Evolutionary conservation across 92 coral and sea anemone species (phyloP).

Genomic region (Diadumene lineata): DNA sequence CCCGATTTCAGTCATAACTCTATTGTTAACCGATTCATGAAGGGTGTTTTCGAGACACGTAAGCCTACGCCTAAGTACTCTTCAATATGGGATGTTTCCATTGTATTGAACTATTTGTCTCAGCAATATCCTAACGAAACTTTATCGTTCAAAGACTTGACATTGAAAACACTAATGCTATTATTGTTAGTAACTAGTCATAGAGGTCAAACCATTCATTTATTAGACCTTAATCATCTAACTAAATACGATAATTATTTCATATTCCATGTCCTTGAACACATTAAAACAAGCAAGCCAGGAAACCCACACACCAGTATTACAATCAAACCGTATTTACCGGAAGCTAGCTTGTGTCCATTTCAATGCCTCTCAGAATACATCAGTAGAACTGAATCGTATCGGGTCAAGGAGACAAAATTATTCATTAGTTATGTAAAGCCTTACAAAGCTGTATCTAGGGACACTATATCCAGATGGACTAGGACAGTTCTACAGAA

Average conservation of each 20-base stretch:
- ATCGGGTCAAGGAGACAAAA: conserved; percentile 22
- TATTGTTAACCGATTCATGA: conserved; percentile 40
- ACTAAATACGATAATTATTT: conserved; percentile 11
- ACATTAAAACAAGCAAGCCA: conserved; percentile 53
- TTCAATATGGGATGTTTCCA: conserved; percentile 48
- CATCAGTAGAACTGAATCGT: conserved; percentile 23
- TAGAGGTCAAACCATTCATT: conserved; percentile 45
- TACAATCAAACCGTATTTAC: conserved; percentile 7
- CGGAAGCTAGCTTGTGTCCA: conserved; percentile 39
- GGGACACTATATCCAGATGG: conserved; percentile 51
- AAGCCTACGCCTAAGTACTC: conserved; percentile 46
- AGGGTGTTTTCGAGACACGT: conserved; percentile 35
- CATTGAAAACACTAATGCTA: conserved; percentile 27
- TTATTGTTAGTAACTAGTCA: conserved; percentile 41
- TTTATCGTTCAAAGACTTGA: conserved; percentile 37
- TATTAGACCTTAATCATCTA: conserved; percentile 28
- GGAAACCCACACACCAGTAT: conserved; percentile 4
- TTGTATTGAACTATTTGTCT: conserved; percentile 26
- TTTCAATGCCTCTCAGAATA: conserved; percentile 12
- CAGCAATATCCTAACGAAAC: conserved; percentile 21
- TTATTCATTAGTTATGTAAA: conserved; percentile 51
- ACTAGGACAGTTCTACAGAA: conserved; percentile 26
- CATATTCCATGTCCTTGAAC: conserved; percentile 28
- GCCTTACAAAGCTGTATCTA: conserved; percentile 46
- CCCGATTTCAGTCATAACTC: conserved; percentile 35